Evolutionary conservation across 2,888 invertebrate genomes (phyloP).

Genomic region (Andrena dorsata): DNA sequence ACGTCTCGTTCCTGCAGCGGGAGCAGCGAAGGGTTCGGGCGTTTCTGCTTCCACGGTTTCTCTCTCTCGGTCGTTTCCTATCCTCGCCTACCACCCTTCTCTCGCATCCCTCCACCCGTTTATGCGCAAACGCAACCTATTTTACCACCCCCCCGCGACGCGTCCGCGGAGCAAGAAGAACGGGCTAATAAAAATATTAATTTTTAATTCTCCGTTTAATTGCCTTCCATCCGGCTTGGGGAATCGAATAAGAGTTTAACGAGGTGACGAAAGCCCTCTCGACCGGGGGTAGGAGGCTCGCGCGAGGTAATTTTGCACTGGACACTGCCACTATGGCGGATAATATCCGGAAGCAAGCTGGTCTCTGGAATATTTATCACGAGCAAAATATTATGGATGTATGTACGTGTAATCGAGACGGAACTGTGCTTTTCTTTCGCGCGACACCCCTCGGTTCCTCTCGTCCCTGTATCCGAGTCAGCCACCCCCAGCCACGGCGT

Average conservation of each 20-base stretch:
- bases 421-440: conserved; percentile 36
- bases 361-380: conserved; percentile 42
- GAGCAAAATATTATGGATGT: conserved; percentile 43
- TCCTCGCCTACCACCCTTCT: conserved; percentile 56
- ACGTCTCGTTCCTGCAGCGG: conserved; percentile 68
- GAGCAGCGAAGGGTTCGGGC: conserved; percentile 67
- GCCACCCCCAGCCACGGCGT: conserved; percentile 65
- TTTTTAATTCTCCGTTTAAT: conserved; percentile 74
- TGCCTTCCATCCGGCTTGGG: conserved; percentile 49
- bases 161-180: conserved; percentile 41
- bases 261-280: neutral
- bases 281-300: neutral
- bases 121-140: conserved; percentile 72
- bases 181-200: conserved; percentile 74
- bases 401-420: conserved; percentile 13
- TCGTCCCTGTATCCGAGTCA: conserved; percentile 26
- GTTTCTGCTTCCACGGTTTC: conserved; percentile 71
- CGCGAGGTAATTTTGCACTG: conserved; percentile 6
- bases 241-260: neutral
- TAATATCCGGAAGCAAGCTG: conserved; percentile 43
- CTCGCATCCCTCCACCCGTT: conserved; percentile 48
- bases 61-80: conserved; percentile 62
- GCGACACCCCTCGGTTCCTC: conserved; percentile 8
- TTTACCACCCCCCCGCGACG: conserved; percentile 67
- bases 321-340: conserved; percentile 12